Conservation (phyloP, 2,797 vertebrate species). For the Phyllotis vaccarum region DNA sequence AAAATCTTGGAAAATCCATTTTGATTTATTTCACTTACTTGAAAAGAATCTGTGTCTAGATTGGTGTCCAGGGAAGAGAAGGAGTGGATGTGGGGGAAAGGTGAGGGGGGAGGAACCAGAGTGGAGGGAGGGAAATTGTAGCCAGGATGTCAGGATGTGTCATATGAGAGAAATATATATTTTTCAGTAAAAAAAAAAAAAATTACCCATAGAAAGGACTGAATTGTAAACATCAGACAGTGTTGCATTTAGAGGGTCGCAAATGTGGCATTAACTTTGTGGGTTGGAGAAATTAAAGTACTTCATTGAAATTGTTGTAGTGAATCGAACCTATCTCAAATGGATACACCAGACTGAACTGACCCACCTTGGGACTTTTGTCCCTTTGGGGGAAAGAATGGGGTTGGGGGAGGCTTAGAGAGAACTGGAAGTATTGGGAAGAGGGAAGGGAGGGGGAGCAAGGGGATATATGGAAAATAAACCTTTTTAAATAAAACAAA, state of each 20-base stretch:
- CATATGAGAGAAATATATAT: neutral
- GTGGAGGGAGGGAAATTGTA: neutral
- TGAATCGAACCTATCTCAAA: too few relatives aligned
- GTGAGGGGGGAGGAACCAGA: accelerated
- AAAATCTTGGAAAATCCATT: neutral
- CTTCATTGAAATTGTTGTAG: neutral
- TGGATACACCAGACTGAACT: too few relatives aligned
- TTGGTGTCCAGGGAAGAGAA: neutral
- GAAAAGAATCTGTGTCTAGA: neutral
- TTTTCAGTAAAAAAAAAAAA: neutral
- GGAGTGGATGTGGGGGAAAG: neutral
- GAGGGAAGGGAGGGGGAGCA: too few relatives aligned
- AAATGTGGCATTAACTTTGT: neutral
- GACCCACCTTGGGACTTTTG: too few relatives aligned
- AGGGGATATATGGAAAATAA: too few relatives aligned
- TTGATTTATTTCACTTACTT: neutral
- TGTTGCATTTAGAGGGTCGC: neutral
- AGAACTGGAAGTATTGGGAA: too few relatives aligned
- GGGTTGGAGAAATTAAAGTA: neutral
- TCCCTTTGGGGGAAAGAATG: too few relatives aligned
- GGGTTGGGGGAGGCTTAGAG: too few relatives aligned
- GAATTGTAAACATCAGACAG: neutral
- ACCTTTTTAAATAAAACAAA: too few relatives aligned
- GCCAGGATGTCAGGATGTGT: neutral
- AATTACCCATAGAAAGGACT: too few relatives aligned